These are phyloP conservation scores for Pangasius macronema DNA, from an alignment of 2,797 vertebrate genomes.

Conservation along the genomic window DNA sequence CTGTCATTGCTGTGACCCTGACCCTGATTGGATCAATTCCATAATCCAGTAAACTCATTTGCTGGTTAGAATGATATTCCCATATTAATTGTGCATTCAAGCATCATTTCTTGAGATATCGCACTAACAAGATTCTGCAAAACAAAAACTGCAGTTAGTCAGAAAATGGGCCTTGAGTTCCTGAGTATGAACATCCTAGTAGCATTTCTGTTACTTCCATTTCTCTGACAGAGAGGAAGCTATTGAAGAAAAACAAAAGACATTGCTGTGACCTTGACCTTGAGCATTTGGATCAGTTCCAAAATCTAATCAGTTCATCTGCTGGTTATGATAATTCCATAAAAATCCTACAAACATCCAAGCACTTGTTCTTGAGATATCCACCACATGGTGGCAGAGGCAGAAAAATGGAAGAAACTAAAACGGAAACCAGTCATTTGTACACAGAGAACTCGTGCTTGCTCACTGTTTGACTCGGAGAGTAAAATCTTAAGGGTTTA, in stretches of 20 bases:
- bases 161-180: too few species aligned
- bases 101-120: neutral
- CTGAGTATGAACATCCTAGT: too few species aligned
- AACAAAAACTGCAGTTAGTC: too few species aligned
- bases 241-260: too few species aligned
- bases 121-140: neutral
- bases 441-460: neutral
- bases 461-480: neutral
- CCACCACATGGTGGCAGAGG: neutral
- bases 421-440: neutral
- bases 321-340: neutral
- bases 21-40: neutral
- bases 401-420: neutral
- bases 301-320: neutral
- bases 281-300: neutral
- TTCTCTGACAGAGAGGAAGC: too few species aligned
- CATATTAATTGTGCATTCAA: neutral
- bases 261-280: neutral
- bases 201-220: too few species aligned
- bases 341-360: neutral
- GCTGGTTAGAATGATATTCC: neutral
- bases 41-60: neutral
- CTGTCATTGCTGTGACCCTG: neutral
- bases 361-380: neutral
- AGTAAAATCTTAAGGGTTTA: neutral